Percentiles rank a stretch among this genome's conserved stretches.
These are phyloP conservation scores for Melanotaenia maccullochi DNA, from an alignment of 2,797 vertebrate species.

Conservation along the genomic window DNA sequence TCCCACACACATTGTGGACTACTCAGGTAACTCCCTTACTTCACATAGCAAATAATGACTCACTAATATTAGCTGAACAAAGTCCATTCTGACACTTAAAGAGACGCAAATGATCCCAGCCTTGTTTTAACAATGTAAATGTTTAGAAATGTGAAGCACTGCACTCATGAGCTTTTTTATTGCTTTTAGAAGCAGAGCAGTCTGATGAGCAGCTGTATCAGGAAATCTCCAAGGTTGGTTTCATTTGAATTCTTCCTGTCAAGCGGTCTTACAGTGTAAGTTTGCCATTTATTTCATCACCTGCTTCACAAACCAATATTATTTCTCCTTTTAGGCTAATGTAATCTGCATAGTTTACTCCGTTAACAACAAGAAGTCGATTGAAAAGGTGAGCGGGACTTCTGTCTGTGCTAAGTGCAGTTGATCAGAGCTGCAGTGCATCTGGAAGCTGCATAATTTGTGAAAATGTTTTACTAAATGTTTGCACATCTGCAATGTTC, in stretches of 20 bases:
- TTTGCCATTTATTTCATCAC: not conserved
- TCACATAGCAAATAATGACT: not conserved
- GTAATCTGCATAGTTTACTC: conserved; percentile 88
- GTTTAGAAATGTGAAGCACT: not conserved
- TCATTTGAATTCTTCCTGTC: conserved; percentile 9
- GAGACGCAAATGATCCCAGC: not conserved
- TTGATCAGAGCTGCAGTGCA: not conserved
- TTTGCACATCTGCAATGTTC: conserved; percentile 15
- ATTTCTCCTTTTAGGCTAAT: conserved; percentile 77
- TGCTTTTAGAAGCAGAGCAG: conserved; percentile 90
- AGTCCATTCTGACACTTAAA: not conserved
- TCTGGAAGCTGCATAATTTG: not conserved
- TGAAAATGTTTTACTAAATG: not conserved
- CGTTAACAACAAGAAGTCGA: conserved; percentile 87
- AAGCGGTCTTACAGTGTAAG: not conserved
- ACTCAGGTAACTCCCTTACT: conserved; percentile 86
- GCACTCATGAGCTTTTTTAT: conserved; percentile 19
- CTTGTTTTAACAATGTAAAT: not conserved
- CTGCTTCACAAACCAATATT: not conserved
- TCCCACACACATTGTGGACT: conserved; percentile 98
- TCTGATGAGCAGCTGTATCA: conserved; percentile 95
- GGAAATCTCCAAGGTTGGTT: conserved; percentile 94
- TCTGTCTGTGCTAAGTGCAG: not conserved
- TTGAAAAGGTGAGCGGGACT: conserved; percentile 81
- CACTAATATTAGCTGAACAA: not conserved